phyloP scores from a whole-genome alignment of 2,113 vertebrate species.

The Lepus europaeus region DNA sequence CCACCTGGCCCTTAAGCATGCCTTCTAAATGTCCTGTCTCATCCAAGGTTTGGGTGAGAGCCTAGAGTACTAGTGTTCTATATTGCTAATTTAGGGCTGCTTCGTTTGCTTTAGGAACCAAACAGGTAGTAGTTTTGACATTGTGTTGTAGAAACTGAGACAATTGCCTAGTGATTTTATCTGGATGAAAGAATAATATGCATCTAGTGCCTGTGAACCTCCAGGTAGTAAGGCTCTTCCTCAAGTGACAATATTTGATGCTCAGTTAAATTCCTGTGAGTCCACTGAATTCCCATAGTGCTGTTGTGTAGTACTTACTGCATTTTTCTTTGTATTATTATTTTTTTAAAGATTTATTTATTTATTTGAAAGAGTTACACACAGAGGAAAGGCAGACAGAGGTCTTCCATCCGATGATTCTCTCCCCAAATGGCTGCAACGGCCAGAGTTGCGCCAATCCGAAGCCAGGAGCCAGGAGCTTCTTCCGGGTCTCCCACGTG shows the following conservation, averaged over 20 bases:
- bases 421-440: too few relatives aligned
- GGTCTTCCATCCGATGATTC: too few relatives aligned
- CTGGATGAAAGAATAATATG: not conserved
- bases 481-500: too few relatives aligned
- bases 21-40: not conserved
- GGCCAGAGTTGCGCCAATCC: too few relatives aligned
- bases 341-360: too few relatives aligned
- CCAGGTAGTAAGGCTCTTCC: not conserved
- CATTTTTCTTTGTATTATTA: not conserved
- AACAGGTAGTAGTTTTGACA: not conserved
- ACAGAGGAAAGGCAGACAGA: too few relatives aligned
- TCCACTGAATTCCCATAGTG: not conserved
- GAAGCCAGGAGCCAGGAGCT: too few relatives aligned
- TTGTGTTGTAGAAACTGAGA: not conserved
- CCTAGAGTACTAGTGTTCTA: not conserved
- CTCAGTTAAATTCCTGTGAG: not conserved
- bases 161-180: not conserved
- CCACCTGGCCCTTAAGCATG: not conserved
- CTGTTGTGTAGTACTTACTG: not conserved
- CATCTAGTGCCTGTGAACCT: not conserved
- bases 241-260: not conserved
- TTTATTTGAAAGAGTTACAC: too few relatives aligned
- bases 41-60: not conserved
- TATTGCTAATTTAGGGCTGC: not conserved
- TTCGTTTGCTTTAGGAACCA: not conserved